phyloP scores from a whole-genome alignment of 2,113 vertebrate genomes.

The Bubo bubo region DNA sequence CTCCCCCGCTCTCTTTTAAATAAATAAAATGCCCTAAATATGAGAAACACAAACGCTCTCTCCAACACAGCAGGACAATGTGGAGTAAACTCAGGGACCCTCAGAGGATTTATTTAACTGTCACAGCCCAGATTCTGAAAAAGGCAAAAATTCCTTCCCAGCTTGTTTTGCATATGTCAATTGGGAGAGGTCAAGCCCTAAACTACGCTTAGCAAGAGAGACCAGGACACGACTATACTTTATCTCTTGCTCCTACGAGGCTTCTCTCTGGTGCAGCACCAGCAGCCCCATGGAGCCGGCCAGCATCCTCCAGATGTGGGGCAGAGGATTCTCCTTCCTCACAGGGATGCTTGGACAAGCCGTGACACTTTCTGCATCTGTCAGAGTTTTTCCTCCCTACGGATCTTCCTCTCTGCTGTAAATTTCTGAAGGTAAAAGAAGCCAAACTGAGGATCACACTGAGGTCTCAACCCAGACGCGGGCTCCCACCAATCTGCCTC shows the following conservation, averaged over 20 bases:
- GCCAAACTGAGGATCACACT: rapidly evolving
- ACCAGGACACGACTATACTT: neutral
- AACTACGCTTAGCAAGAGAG: neutral
- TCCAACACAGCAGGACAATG: neutral
- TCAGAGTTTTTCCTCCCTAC: neutral
- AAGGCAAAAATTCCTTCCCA: neutral
- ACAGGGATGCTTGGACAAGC: neutral
- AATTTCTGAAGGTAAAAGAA: neutral
- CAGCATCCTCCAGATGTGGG: neutral
- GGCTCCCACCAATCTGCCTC: neutral
- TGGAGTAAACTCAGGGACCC: neutral
- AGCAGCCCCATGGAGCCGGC: neutral
- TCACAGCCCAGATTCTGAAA: neutral
- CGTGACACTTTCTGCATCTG: rapidly evolving
- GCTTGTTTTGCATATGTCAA: neutral
- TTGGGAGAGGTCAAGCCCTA: neutral
- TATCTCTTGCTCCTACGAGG: neutral
- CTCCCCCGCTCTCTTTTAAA: conserved; percentile 32
- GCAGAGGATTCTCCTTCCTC: neutral
- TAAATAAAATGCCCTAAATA: conserved; percentile 53
- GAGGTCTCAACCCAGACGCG: rapidly evolving
- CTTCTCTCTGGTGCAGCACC: neutral
- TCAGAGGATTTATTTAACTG: neutral
- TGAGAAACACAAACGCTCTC: neutral
- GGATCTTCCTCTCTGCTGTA: neutral